Percentiles rank a stretch among this genome's conserved stretches.
Conservation (phyloP, 2,797 vertebrate genomes). For the Chloroceryle inda region DNA sequence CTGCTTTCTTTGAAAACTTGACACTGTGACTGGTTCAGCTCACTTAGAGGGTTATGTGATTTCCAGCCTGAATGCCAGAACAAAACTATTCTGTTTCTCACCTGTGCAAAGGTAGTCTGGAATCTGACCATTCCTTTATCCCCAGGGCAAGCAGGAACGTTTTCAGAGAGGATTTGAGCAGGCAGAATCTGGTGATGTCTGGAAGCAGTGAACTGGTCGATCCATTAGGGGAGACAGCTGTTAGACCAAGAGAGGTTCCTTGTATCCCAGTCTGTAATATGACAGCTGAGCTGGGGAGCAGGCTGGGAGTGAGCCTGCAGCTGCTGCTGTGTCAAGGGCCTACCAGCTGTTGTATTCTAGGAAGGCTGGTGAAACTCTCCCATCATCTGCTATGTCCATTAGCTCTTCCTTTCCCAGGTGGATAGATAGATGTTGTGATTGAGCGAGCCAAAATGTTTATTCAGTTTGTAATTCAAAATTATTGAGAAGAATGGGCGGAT, state of each 20-base stretch:
- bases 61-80: neutral
- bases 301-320: slow-evolving; percentile 18
- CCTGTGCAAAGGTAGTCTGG: neutral
- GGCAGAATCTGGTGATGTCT: neutral
- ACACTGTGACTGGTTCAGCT: neutral
- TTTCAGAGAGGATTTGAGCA: neutral
- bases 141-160: neutral
- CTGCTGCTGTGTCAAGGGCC: slow-evolving; percentile 39
- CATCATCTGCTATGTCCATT: slow-evolving; percentile 32
- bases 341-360: neutral
- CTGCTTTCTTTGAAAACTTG: neutral
- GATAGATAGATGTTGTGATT: neutral
- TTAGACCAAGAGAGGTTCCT: slow-evolving; percentile 32
- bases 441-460: neutral
- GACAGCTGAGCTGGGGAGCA: slow-evolving; percentile 68
- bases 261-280: neutral
- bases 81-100: neutral
- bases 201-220: slow-evolving; percentile 33
- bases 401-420: slow-evolving; percentile 34
- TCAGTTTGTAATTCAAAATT: neutral
- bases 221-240: slow-evolving; percentile 55
- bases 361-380: neutral
- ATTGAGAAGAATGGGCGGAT: neutral
- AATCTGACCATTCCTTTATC: neutral
- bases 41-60: neutral